These are phyloP conservation scores for Strigamia transsilvanica DNA, from an alignment of 2,888 invertebrate genomes.

Conservation along the genomic window DNA sequence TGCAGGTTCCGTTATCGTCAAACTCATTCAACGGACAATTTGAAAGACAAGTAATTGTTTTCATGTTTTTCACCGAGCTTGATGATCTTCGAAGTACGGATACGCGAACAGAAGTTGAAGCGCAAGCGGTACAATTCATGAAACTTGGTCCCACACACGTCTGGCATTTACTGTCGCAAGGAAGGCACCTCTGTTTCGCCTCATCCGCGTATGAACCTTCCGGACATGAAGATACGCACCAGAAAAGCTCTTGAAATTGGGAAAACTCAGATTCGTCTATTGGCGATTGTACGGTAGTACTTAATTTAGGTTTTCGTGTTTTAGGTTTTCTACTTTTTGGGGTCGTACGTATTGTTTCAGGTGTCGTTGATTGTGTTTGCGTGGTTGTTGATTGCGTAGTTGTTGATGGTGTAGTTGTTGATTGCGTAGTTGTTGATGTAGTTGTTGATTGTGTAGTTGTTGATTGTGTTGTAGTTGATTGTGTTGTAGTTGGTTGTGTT, in stretches of 20 bases:
- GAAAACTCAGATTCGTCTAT: neutral
- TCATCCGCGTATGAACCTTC: constrained; percentile 3
- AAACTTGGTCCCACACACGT: constrained; percentile 23
- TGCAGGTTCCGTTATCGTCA: constrained; percentile 36
- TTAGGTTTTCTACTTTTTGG: neutral
- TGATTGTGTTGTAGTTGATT: neutral
- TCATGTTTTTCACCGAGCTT: neutral
- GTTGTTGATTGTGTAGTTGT: neutral
- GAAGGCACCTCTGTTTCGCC: neutral
- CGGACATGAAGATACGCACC: neutral
- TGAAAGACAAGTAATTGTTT: constrained; percentile 31
- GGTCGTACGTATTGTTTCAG: too few species aligned
- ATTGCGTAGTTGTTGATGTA: neutral
- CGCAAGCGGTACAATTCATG: constrained; percentile 37
- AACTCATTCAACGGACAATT: constrained; percentile 20
- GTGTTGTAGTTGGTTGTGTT: neutral
- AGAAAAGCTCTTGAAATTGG: neutral
- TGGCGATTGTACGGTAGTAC: neutral
- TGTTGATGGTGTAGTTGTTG: neutral
- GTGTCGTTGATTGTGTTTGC: neutral
- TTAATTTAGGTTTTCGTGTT: neutral
- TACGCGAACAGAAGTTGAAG: neutral
- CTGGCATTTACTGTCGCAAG: constrained; percentile 13
- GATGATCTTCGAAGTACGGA: neutral
- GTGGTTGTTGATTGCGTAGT: neutral